phyloP scores from a whole-genome alignment of 1,140 invertebrate genomes.

The Aphis craccivora region DNA sequence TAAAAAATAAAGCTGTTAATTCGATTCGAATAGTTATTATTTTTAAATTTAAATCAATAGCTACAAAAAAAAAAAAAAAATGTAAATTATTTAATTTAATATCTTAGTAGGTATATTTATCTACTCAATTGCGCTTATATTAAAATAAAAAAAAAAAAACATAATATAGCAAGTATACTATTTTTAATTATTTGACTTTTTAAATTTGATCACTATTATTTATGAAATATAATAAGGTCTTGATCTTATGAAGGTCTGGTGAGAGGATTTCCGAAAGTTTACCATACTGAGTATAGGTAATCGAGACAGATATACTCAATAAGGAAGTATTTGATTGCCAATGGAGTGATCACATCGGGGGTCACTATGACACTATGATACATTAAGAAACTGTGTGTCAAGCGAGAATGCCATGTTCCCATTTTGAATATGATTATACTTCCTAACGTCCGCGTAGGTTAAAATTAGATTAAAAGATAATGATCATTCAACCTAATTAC shows the following conservation, averaged over 20 bases:
- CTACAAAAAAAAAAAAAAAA: no score
- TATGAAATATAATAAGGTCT: not conserved
- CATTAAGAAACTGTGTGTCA: not conserved
- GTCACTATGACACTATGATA: not conserved
- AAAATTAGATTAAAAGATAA: not conserved
- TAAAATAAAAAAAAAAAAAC: not conserved
- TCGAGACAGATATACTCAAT: not conserved
- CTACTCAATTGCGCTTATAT: not conserved
- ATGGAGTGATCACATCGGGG: not conserved
- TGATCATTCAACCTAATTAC: not conserved
- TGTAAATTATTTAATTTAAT: no score
- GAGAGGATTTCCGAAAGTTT: not conserved
- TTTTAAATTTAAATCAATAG: not conserved
- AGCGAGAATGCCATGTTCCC: not conserved
- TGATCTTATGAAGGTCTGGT: not conserved
- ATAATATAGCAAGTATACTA: not conserved
- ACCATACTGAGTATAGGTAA: not conserved
- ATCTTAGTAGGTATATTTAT: not conserved
- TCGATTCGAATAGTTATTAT: not conserved
- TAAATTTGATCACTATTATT: not conserved
- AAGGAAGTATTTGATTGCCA: not conserved
- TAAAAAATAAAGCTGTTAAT: not conserved
- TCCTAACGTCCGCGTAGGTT: not conserved
- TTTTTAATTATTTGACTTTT: not conserved
- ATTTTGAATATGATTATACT: constrained; percentile 1